Evolutionary conservation across 2,888 invertebrate species (phyloP), one percentile per base, ranked within the genome.

Genomic region (Osmoderma eremita): DNA sequence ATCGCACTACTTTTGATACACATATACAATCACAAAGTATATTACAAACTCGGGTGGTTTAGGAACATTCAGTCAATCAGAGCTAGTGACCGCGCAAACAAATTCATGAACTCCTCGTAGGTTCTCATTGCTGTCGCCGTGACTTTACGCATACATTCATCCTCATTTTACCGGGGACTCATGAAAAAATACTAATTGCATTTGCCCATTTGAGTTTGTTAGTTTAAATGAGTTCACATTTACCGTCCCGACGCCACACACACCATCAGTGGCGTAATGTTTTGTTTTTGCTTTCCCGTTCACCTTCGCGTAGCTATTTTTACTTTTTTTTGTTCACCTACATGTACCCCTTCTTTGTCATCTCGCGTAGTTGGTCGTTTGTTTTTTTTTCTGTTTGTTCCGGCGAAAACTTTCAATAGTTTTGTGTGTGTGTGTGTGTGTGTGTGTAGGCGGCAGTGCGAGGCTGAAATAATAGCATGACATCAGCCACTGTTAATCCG

Each of bases 201-300:
- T 77, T 78, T 77, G 77, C 77, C 77, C 77, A 78, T 78, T 78
- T 78, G 74, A 76, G 77, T 78, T 78, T 77, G 76, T 77, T 78
- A 77, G 74, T 77, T 77, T 76, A 76, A 78, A 77, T 75, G 75
- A 74, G 72, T 67, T 71, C 71, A 69, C 71, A 72, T 69, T 71
- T 68, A 69, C 72, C 68, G 67, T n/a, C 69, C 30, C 30, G 10
- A 6, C 30, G 30, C 30, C 30, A 30, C 10, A 30, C 30, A 10
- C 24, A 24, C 5, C 24, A 64, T 45, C 17, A 10, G n/a, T 17
- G 53, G 53, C 36, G 2, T 18, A 18, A 53, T 53, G 53, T 36
- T 53, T 38, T 38, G 17, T 53, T 38, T 48, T 48, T 48, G 45
- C 17, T n/a, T 48, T 48, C 20, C 1, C 3, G 48, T 48, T 5